Percentiles rank a stretch among this genome's conserved stretches.
phyloP scores from a whole-genome alignment of 1,140 invertebrate species.

The Oppia nitens region DNA sequence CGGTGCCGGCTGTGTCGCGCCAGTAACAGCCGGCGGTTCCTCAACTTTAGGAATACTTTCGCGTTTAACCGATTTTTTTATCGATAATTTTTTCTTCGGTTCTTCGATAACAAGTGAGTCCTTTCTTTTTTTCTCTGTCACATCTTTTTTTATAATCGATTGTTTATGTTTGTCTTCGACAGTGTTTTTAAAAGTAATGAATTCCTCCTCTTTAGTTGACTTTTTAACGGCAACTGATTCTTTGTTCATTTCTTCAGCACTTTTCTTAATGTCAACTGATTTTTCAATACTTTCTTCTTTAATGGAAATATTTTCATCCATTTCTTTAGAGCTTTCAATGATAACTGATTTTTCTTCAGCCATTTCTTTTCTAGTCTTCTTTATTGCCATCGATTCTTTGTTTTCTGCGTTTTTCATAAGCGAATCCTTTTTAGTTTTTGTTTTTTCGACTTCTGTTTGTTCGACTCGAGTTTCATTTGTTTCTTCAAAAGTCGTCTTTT shows the following conservation, averaged over 20 bases:
- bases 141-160: constrained; percentile 30
- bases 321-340: too few relatives aligned
- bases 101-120: constrained; percentile 19
- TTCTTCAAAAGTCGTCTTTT: constrained; percentile 34
- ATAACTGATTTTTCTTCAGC: too few relatives aligned
- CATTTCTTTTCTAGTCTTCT: too few relatives aligned
- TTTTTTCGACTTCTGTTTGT: not conserved
- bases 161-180: not conserved
- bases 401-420: constrained; percentile 12
- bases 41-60: constrained; percentile 9
- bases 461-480: constrained; percentile 15
- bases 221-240: too few relatives aligned
- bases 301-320: not conserved
- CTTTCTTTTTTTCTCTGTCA: constrained; percentile 19
- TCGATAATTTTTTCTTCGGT: constrained; percentile 19
- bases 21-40: constrained; percentile 4
- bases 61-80: constrained; percentile 19
- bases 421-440: not conserved
- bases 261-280: too few relatives aligned
- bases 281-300: not conserved
- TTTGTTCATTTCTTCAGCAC: too few relatives aligned
- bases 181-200: not conserved
- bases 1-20: constrained; percentile 10
- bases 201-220: too few relatives aligned
- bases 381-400: constrained; percentile 7